A percentile compares a stretch with the other conserved stretches of the same genome.
These are phyloP conservation scores for Metaphire vulgaris DNA, from an alignment of 1,140 invertebrate genomes.

Conservation along the genomic window DNA sequence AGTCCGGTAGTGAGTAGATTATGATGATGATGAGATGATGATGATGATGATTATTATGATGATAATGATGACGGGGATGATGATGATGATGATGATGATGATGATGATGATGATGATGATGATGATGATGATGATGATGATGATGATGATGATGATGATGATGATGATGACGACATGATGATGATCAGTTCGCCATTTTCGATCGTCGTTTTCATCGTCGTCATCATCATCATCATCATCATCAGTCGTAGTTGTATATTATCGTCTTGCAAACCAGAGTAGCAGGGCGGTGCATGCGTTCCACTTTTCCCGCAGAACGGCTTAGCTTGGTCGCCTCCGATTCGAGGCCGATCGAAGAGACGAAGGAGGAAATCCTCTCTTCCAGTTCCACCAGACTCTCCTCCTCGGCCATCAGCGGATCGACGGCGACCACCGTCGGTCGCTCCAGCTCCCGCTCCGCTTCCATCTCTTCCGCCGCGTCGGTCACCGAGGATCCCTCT, in stretches of 20 bases:
- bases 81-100: conserved; percentile 24
- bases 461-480: neutral
- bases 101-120: conserved; percentile 31
- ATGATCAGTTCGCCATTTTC: too few relatives aligned
- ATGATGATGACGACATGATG: conserved; percentile 18
- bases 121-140: conserved; percentile 28
- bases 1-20: too few relatives aligned
- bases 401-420: neutral
- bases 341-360: neutral
- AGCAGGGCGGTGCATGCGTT: neutral
- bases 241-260: neutral
- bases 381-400: neutral
- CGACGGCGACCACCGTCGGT: neutral
- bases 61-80: conserved; percentile 10
- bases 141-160: conserved; percentile 28
- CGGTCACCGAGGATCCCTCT: too few relatives aligned
- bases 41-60: neutral
- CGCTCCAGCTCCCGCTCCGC: neutral
- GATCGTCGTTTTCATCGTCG: neutral
- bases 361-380: neutral
- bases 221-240: neutral
- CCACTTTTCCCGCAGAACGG: neutral
- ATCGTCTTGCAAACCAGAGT: neutral
- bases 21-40: neutral
- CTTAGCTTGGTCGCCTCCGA: neutral